Conservation (phyloP, 2,797 vertebrate genomes). For the Tauraco hartlaubi region DNA sequence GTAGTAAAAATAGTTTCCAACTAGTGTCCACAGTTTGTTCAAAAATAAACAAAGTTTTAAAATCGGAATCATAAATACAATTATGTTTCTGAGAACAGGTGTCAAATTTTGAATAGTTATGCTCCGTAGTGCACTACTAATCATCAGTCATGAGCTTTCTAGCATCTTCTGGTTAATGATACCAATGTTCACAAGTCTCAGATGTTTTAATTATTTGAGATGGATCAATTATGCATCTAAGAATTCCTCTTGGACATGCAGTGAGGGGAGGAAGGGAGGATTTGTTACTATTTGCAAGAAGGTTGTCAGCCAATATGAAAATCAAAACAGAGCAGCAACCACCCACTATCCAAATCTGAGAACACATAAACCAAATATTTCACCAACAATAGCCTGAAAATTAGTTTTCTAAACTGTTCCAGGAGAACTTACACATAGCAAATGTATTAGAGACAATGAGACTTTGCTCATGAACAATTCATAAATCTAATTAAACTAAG, state of each 20-base stretch:
- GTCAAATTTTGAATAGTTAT: not conserved
- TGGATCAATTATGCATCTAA: not conserved
- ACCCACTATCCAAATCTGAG: not conserved
- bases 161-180: not conserved
- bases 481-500: not conserved
- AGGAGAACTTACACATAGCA: not conserved
- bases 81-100: not conserved
- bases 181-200: not conserved
- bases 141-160: not conserved
- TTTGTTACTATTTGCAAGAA: not conserved
- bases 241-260: not conserved
- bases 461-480: not conserved
- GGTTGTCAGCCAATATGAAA: not conserved
- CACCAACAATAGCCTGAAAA: not conserved
- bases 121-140: not conserved
- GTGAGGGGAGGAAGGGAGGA: not conserved
- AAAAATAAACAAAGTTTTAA: not conserved
- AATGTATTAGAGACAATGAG: not conserved
- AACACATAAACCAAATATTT: not conserved
- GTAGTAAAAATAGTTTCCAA: not conserved
- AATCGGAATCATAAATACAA: not conserved
- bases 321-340: not conserved
- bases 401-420: not conserved
- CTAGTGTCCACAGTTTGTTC: not conserved
- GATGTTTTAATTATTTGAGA: not conserved